phyloP scores from a whole-genome alignment of 2,113 vertebrate genomes.

The Pipa parva region DNA sequence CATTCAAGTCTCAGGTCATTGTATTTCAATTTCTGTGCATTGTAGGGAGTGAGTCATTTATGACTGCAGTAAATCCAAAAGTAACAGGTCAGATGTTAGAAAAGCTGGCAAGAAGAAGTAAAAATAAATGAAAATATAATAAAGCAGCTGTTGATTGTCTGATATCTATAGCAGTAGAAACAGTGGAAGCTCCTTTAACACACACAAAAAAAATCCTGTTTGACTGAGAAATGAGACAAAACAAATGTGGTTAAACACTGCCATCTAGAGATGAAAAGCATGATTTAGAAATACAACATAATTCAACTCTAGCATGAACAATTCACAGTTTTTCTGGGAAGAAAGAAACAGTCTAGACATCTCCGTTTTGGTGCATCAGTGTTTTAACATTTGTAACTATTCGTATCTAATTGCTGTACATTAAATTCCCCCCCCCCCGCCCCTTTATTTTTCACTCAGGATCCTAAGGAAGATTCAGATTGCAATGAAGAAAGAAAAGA shows the following conservation, averaged over 20 bases:
- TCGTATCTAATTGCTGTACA: no score
- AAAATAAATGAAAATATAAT: slow-evolving; percentile 31
- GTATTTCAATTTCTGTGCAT: no score
- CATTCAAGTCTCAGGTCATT: no score
- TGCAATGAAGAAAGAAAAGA: no score
- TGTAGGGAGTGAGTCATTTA: background rate
- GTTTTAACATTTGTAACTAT: no score
- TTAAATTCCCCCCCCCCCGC: no score
- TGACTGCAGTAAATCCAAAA: background rate
- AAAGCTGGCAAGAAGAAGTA: background rate
- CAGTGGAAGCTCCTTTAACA: slow-evolving; percentile 49
- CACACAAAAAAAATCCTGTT: slow-evolving; percentile 39
- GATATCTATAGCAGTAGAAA: slow-evolving; percentile 42
- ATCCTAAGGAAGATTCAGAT: no score
- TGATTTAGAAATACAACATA: background rate
- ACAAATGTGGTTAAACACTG: slow-evolving; percentile 64
- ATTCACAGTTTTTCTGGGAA: background rate
- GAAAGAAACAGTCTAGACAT: background rate
- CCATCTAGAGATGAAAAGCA: slow-evolving; percentile 62
- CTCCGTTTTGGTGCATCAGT: background rate
- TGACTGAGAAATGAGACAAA: slow-evolving; percentile 3
- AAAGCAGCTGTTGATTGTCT: slow-evolving; percentile 41
- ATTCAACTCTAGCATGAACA: background rate
- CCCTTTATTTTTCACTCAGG: no score
- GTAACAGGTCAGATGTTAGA: background rate